These are phyloP conservation scores for Doryteuthis pealeii DNA, from an alignment of 1,140 invertebrate genomes.

Conservation along the genomic window DNA sequence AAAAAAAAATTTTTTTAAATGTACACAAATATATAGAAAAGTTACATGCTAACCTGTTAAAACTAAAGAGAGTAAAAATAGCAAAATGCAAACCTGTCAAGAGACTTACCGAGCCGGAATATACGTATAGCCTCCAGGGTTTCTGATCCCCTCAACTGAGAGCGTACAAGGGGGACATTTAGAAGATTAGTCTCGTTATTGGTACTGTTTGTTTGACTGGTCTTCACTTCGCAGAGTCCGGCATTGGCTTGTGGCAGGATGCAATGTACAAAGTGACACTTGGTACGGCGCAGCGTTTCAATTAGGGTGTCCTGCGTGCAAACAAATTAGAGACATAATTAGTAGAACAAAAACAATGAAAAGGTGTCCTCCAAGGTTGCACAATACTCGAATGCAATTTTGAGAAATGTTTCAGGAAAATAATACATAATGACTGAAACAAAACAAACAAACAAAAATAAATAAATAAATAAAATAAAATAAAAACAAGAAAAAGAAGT, in stretches of 20 bases:
- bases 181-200: constrained; percentile 70
- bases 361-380: too few relatives aligned
- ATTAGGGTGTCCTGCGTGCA: constrained; percentile 79
- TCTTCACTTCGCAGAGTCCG: constrained; percentile 63
- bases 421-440: too few relatives aligned
- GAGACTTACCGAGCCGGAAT: constrained; percentile 75
- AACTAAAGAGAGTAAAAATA: too few relatives aligned
- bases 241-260: constrained; percentile 80
- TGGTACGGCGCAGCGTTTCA: constrained; percentile 81
- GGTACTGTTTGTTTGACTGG: constrained; percentile 28
- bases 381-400: too few relatives aligned
- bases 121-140: constrained; percentile 85
- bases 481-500: too few relatives aligned
- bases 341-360: not conserved
- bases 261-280: constrained; percentile 84
- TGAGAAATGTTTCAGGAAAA: too few relatives aligned
- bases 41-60: too few relatives aligned
- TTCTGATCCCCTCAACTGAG: constrained; percentile 86
- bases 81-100: too few relatives aligned
- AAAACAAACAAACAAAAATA: too few relatives aligned
- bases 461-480: too few relatives aligned
- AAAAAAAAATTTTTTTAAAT: too few relatives aligned
- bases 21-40: too few relatives aligned
- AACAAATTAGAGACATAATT: not conserved
- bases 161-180: constrained; percentile 83